Percentiles rank a stretch among this genome's conserved stretches.
Conservation (phyloP, 2,113 vertebrate species). For the Mystacornis crossleyi region DNA sequence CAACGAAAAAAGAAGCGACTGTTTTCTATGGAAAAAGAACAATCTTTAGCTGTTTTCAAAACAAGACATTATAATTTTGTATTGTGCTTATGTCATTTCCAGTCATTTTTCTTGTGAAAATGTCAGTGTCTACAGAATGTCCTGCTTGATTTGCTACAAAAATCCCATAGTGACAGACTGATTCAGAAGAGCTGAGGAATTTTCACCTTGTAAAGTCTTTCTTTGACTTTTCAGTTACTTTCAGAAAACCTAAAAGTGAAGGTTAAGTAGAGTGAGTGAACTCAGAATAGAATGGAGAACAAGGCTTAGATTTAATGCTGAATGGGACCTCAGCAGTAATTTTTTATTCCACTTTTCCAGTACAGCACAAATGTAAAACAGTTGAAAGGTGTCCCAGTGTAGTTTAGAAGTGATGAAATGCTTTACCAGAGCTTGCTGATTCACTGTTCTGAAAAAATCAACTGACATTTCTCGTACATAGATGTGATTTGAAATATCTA, state of each 20-base stretch:
- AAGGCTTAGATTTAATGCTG: neutral
- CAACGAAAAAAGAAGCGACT: neutral
- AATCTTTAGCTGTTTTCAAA: neutral
- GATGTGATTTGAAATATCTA: neutral
- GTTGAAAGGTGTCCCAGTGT: neutral
- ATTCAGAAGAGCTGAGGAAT: neutral
- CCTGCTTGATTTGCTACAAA: neutral
- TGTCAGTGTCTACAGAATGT: neutral
- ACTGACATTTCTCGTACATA: neutral
- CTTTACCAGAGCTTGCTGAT: neutral
- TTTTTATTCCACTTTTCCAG: neutral
- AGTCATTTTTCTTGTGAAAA: neutral
- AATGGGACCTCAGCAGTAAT: neutral
- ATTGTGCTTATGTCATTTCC: neutral
- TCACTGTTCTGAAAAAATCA: neutral
- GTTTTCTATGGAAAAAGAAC: neutral
- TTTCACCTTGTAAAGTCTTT: neutral
- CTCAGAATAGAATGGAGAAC: neutral
- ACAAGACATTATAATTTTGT: neutral
- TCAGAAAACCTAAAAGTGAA: neutral
- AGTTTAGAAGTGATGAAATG: neutral
- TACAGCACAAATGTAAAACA: neutral
- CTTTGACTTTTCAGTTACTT: neutral
- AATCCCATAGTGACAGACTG: neutral
- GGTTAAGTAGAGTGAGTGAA: neutral